Conservation (phyloP, 2,888 invertebrate species). For the Cephus runcator region DNA sequence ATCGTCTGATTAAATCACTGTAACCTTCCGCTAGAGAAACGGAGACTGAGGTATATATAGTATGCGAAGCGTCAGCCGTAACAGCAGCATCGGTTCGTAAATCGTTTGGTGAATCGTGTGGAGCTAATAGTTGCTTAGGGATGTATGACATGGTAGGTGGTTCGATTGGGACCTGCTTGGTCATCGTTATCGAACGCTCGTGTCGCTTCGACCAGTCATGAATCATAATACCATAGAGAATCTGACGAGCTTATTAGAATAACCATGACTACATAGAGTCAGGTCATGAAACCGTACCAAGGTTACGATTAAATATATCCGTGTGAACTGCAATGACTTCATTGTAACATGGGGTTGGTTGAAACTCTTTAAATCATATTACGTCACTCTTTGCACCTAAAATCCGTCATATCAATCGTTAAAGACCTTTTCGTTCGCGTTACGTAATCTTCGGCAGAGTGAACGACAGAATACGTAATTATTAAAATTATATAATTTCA, state of each 20-base stretch:
- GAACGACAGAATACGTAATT: background rate
- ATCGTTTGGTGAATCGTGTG: background rate
- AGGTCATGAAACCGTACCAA: background rate
- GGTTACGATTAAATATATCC: background rate
- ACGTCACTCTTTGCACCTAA: background rate
- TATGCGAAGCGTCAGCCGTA: background rate
- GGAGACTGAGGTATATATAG: background rate
- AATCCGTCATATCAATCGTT: no score
- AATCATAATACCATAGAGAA: background rate
- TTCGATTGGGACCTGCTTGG: background rate
- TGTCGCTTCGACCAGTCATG: background rate
- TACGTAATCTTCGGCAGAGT: background rate
- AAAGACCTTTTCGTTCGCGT: background rate
- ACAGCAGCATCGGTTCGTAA: background rate
- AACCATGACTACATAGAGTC: background rate
- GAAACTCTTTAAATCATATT: background rate
- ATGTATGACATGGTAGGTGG: background rate
- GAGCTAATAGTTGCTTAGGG: background rate
- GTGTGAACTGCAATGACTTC: background rate
- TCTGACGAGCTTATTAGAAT: conserved; percentile 6
- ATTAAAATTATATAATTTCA: background rate
- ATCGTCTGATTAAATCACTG: background rate
- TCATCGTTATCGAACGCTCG: conserved; percentile 3
- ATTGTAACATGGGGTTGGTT: background rate
- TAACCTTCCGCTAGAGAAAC: background rate